Evolutionary conservation across 2,113 vertebrate genomes (phyloP).

Genomic region (Centropus bengalensis): DNA sequence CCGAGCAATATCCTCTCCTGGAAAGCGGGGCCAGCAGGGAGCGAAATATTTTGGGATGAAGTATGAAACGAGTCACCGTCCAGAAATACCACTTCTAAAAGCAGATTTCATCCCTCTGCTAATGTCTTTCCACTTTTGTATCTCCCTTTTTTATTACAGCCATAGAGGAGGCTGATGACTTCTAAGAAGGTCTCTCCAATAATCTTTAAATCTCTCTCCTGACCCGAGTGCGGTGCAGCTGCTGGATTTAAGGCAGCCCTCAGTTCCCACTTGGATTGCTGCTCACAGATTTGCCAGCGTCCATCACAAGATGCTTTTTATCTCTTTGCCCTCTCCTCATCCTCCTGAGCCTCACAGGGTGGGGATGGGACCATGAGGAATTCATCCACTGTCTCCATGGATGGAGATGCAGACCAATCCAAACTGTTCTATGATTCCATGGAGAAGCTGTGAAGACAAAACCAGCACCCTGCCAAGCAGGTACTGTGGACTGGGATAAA

Average conservation of each 20-base stretch:
- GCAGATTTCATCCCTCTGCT: background rate
- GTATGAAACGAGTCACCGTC: background rate
- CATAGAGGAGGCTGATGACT: background rate
- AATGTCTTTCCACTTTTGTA: background rate
- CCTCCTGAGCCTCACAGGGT: background rate
- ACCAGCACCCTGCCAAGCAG: background rate
- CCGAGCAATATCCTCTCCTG: conserved; percentile 37
- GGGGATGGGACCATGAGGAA: background rate
- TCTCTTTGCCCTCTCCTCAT: background rate
- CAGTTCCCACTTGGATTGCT: background rate
- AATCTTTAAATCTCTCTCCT: background rate
- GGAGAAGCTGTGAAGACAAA: background rate
- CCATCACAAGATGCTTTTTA: background rate
- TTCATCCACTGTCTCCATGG: fast-evolving
- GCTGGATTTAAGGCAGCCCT: background rate
- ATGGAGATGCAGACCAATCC: background rate
- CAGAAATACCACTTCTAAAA: conserved; percentile 55
- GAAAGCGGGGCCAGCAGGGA: background rate
- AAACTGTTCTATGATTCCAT: no score
- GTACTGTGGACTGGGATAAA: background rate
- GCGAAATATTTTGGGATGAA: conserved; percentile 17
- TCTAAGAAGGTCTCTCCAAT: background rate
- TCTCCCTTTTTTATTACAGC: conserved; percentile 1
- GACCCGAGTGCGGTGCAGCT: background rate
- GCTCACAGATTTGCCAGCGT: background rate